Evolutionary conservation across 1,140 invertebrate species (phyloP), one percentile per base, ranked within the genome.

Genomic region (Neodiprion virginianus): DNA sequence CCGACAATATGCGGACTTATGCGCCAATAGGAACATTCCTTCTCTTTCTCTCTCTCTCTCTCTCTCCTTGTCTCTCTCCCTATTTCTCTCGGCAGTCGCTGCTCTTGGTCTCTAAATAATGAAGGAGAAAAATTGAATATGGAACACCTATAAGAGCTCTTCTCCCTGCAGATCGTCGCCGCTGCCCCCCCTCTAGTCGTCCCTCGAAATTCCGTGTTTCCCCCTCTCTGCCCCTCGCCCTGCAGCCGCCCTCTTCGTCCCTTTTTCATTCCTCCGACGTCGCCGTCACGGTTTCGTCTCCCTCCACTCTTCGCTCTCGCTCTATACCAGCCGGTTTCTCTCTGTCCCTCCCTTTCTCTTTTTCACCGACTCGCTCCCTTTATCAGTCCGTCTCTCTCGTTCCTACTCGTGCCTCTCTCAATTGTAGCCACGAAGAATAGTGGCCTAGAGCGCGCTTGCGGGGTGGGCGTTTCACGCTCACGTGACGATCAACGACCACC

Each of bases 401-500:
- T 28, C 69, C 14, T 71, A 8, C 48, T 48, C 28, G 5, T 48
- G 48, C 69, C 61, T 61, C 67, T 67, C 28, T 67, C 17, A 17
- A 75, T 71, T 71, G 11, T 67, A 66, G 7, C 67, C 50, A 72
- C 12, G 12, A 69, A 72, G 69, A 74, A 69, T 66, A 76, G 71
- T 69, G 65, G 67, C 49, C 67, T 74, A 76, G 76, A 79, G 80
- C 81, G 80, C 80, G 76, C 78, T 77, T 72, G 75, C 75, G 75
- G 75, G 67, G 78, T 82, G 81, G 81, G 81, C 81, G 80, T 81
- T 80, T 77, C 80, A 76, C 74, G 74, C 74, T 73, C 70, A 78
- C 73, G 73, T 65, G 48, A 65, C 67, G 75, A 61, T 40, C 28
- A 40, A 5, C 53, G 53, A 61, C 53, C 53, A 17, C 11, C 11